A percentile compares a stretch with the other conserved stretches of the same genome.
phyloP scores from a whole-genome alignment of 2,797 vertebrate species.

The Amphiprion clarkii region DNA sequence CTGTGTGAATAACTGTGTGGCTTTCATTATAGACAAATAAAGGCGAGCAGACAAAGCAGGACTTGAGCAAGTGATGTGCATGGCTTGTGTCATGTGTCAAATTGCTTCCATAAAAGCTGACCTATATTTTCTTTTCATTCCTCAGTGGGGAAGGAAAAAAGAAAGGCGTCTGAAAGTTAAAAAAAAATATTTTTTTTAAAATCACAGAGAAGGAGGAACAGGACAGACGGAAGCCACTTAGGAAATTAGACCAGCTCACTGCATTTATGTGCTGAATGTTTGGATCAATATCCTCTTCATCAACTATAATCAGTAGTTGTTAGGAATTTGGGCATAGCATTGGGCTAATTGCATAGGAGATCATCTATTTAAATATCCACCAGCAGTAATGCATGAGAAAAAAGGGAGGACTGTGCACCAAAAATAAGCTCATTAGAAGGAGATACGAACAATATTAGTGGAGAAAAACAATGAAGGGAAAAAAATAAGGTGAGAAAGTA shows the following conservation, averaged over 20 bases:
- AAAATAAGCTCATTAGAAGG: slow-evolving; percentile 69
- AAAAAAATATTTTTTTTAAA: not conserved
- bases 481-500: slow-evolving; percentile 47
- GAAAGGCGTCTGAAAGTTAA: slow-evolving; percentile 26
- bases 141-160: slow-evolving; percentile 47
- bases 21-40: slow-evolving; percentile 74
- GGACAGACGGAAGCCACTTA: slow-evolving; percentile 61
- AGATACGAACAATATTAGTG: slow-evolving; percentile 46
- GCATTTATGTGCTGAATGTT: slow-evolving; percentile 43
- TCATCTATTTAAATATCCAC: slow-evolving; percentile 46
- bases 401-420: slow-evolving; percentile 25
- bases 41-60: slow-evolving; percentile 66
- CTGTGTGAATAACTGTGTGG: slow-evolving; percentile 69
- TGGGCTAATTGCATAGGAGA: slow-evolving; percentile 54
- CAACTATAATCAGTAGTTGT: slow-evolving; percentile 47
- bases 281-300: slow-evolving; percentile 56
- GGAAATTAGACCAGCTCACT: slow-evolving; percentile 58
- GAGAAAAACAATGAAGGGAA: slow-evolving; percentile 42
- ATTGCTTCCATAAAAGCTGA: slow-evolving; percentile 81
- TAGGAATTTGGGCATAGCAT: slow-evolving; percentile 37
- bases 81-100: slow-evolving; percentile 80
- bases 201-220: slow-evolving; percentile 33
- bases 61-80: slow-evolving; percentile 70
- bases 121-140: slow-evolving; percentile 77
- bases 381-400: slow-evolving; percentile 30